These are phyloP conservation scores for Melanargia galathea DNA, from an alignment of 2,888 invertebrate species.

Conservation along the genomic window DNA sequence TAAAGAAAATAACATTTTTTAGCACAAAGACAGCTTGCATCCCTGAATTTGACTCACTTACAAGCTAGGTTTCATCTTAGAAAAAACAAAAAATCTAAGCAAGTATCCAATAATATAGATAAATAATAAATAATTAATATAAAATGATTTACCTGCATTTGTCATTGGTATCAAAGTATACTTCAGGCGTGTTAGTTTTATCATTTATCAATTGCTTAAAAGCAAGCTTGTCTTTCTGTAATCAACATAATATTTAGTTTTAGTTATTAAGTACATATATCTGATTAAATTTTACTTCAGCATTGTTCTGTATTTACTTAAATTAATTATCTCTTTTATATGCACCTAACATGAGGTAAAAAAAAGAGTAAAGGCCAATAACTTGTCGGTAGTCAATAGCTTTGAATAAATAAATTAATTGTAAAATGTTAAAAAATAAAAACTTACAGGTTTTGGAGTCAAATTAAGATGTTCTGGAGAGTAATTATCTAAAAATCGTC, in stretches of 20 bases:
- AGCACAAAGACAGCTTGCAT: too few relatives aligned
- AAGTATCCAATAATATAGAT: too few relatives aligned
- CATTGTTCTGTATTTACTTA: background rate
- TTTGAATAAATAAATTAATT: background rate
- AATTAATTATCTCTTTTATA: background rate
- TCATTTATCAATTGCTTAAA: slow-evolving; percentile 55
- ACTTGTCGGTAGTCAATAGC: too few relatives aligned
- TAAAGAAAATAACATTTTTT: too few relatives aligned
- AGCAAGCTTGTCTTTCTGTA: slow-evolving; percentile 55
- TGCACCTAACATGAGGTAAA: background rate
- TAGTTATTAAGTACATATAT: too few relatives aligned
- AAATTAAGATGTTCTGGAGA: slow-evolving; percentile 77
- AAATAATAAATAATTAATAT: background rate
- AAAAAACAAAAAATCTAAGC: too few relatives aligned
- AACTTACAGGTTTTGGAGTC: slow-evolving; percentile 72
- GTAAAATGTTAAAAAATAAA: slow-evolving; percentile 5
- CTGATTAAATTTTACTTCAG: background rate
- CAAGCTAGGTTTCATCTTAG: too few relatives aligned
- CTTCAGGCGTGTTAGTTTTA: slow-evolving; percentile 61
- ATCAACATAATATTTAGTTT: slow-evolving; percentile 29
- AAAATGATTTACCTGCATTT: slow-evolving; percentile 64
- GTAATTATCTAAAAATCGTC: slow-evolving; percentile 73
- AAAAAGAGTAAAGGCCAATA: background rate
- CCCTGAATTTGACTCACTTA: too few relatives aligned
- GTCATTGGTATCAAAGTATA: slow-evolving; percentile 54